Conservation (phyloP, 2,113 vertebrate genomes). For the Microcebus lehilahytsara region DNA sequence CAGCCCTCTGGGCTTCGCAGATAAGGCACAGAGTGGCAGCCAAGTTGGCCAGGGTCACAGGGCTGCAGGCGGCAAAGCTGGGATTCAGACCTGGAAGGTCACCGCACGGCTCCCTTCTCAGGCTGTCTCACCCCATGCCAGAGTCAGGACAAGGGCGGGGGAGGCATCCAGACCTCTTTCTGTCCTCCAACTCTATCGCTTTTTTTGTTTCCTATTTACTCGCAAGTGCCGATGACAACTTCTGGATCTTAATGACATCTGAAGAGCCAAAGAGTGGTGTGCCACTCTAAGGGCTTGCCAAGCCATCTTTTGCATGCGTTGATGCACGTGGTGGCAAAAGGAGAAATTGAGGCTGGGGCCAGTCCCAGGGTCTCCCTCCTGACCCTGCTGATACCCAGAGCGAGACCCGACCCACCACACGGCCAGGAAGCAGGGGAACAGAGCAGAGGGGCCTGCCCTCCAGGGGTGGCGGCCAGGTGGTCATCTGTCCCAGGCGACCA, state of each 20-base stretch:
- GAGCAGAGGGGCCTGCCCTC: not conserved
- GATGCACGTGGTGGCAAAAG: rapidly evolving
- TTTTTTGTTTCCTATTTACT: not conserved
- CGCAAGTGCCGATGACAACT: rapidly evolving
- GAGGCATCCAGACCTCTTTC: not conserved
- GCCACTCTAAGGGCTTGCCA: rapidly evolving
- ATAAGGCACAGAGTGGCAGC: not conserved
- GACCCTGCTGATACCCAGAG: not conserved
- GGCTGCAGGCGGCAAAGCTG: not conserved
- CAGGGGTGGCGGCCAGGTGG: too few relatives aligned
- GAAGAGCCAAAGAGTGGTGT: rapidly evolving
- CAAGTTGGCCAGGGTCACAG: not conserved
- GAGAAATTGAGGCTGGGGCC: not conserved
- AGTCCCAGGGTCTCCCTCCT: rapidly evolving
- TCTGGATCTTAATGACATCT: not conserved
- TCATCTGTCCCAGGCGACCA: rapidly evolving
- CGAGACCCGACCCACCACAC: not conserved
- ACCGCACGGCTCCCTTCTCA: rapidly evolving
- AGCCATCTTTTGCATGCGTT: rapidly evolving
- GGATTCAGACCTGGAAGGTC: not conserved
- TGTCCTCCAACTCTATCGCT: not conserved
- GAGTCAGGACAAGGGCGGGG: not conserved
- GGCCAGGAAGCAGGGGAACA: rapidly evolving
- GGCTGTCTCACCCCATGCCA: too few relatives aligned
- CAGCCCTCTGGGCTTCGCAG: not conserved